These are phyloP conservation scores for Catotricha subobsoleta DNA, from an alignment of 2,888 invertebrate species.

Conservation along the genomic window DNA sequence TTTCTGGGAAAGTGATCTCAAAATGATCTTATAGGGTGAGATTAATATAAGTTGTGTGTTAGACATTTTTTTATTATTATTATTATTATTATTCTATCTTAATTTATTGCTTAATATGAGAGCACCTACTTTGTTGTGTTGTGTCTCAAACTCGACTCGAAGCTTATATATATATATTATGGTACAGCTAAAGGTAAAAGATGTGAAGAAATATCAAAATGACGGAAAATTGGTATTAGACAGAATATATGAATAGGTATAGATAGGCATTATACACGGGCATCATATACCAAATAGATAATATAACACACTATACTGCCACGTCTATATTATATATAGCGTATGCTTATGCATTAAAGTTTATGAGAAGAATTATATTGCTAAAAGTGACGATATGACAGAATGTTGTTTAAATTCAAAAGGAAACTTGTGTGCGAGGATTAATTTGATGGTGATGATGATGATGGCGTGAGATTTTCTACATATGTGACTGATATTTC, in stretches of 20 bases:
- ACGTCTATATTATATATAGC: too few species aligned
- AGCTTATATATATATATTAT: background rate
- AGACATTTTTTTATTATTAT: background rate
- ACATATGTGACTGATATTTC: constrained; percentile 12
- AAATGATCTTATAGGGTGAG: background rate
- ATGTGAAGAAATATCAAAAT: background rate
- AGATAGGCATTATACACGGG: too few species aligned
- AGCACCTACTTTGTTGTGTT: too few species aligned
- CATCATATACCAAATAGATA: too few species aligned
- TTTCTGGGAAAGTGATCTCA: background rate
- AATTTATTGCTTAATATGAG: too few species aligned
- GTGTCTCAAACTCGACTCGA: too few species aligned
- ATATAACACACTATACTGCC: too few species aligned
- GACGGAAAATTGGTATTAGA: background rate
- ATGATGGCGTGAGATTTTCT: constrained; percentile 14
- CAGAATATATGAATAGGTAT: too few species aligned
- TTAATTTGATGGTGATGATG: constrained; percentile 10
- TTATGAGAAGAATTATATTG: too few species aligned
- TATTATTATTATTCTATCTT: too few species aligned
- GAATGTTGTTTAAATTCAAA: constrained; percentile 6
- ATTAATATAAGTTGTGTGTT: background rate
- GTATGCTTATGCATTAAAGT: too few species aligned
- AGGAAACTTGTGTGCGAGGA: constrained; percentile 10
- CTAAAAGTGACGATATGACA: constrained; percentile 1
- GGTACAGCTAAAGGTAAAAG: background rate